Evolutionary conservation across 2,113 vertebrate genomes (phyloP), one percentile per base, ranked within the genome.

Genomic region (Micromys minutus): DNA sequence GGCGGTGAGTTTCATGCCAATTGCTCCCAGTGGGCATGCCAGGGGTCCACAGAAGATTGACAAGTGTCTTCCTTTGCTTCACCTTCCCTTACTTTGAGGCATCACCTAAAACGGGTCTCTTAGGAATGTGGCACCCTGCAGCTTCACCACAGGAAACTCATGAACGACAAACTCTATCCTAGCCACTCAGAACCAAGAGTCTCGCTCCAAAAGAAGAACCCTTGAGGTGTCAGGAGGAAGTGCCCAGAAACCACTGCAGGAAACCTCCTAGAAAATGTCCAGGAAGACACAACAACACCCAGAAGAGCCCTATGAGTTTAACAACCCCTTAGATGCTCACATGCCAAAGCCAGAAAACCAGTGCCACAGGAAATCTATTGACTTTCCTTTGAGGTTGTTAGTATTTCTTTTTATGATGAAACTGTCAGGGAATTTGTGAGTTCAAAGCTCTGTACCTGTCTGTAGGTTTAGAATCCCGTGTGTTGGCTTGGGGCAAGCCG

Each of bases 321-420:
- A 1, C 31, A 36, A 34, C 76, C 31, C 75, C 76, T 76, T 79
- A 52, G 47, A 52, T 21, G 2, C 47, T 17, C 47, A 52, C 79
- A 81, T 12, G 34, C 50, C 83, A 67, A 16, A 13, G 47, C 31
- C 65, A 4, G 71, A 34, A 10, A 7, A 19, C 89, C 72, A 15
- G 7, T 5, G 1, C 63, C 22, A 15, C 47, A 0, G 39, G 2
- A 47, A 63, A 13, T 5, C 0, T n/a, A 52, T n/a, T 26, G 45
- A 57, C 36, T 19, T 81, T 76, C 63, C 55, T 59, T 69, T 39
- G 42, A 22, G 5, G 24, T 45, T 85, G 24, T n/a, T 59, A 69
- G 45, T 67, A 79, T 61, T 7, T 24, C 0, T 79, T 85, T 45
- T 63, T 8, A 1, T 6, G 75, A 42, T 21, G 26, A 81, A 39